Evolutionary conservation across 2,113 vertebrate species (phyloP).

Genomic region (Gasterosteus aculeatus): DNA sequence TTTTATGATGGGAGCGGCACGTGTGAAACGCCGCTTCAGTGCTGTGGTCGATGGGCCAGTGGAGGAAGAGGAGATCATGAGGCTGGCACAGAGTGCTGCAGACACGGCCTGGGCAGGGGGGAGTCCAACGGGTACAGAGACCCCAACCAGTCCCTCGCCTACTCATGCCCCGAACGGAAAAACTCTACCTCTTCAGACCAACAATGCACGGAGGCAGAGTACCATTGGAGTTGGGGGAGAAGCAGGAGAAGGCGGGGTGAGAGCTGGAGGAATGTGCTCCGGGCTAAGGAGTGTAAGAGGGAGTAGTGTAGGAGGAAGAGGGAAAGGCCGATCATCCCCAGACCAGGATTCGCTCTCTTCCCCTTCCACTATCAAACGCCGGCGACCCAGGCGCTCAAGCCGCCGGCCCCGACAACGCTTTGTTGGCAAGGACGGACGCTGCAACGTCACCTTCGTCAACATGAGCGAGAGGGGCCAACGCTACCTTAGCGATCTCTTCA

Average conservation of each 20-base stretch:
- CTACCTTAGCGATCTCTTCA: constrained; percentile 92
- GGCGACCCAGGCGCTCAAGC: constrained; percentile 53
- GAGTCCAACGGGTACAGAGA: constrained; percentile 59
- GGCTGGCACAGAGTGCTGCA: constrained; percentile 79
- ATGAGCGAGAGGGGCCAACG: constrained; percentile 90
- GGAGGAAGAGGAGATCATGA: constrained; percentile 85
- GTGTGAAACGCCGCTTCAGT: constrained; percentile 84
- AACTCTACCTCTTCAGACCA: constrained; percentile 68
- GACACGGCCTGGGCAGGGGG: constrained; percentile 68
- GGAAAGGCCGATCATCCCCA: constrained; percentile 50
- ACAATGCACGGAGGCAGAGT: constrained; percentile 68
- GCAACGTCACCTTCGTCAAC: constrained; percentile 92
- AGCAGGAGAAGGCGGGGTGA: constrained; percentile 64
- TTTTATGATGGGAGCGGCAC: constrained; percentile 79
- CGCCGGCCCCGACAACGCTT: constrained; percentile 84
- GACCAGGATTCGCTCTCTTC: constrained; percentile 62
- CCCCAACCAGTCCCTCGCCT: constrained; percentile 61
- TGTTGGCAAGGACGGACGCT: constrained; percentile 91
- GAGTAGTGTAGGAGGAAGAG: constrained; percentile 64
- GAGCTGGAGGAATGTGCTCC: constrained; percentile 56
- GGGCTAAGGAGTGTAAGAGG: constrained; percentile 57
- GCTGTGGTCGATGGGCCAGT: constrained; percentile 81
- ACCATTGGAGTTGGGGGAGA: constrained; percentile 51
- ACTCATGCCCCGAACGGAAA: constrained; percentile 76
- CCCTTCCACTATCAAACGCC: constrained; percentile 59